Evolutionary conservation across 2,888 invertebrate species (phyloP).

Genomic region (Ethmia dodecea): DNA sequence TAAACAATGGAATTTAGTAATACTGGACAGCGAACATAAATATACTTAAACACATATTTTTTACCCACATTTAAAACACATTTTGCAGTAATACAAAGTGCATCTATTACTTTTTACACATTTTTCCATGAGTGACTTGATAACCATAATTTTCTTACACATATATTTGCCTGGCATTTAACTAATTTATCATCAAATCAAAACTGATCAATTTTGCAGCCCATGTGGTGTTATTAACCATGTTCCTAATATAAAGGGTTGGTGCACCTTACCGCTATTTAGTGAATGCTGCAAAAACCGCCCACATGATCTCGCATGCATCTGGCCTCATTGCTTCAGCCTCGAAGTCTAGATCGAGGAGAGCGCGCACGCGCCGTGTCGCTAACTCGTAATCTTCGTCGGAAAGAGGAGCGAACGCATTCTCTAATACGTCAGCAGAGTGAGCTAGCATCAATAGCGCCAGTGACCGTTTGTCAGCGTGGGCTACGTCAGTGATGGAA

Average conservation of each 20-base stretch:
- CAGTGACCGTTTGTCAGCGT: conserved; percentile 96
- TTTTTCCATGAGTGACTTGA: too few relatives aligned
- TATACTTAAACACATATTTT: too few relatives aligned
- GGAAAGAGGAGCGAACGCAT: conserved; percentile 98
- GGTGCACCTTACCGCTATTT: conserved; percentile 83
- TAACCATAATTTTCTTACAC: too few relatives aligned
- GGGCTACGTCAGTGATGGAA: conserved; percentile 98
- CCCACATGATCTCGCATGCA: conserved; percentile 97
- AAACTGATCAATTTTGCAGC: conserved; percentile 1
- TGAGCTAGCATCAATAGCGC: conserved; percentile 97
- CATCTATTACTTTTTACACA: too few relatives aligned
- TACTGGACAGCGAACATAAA: too few relatives aligned
- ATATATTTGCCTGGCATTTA: not conserved
- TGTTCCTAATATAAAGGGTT: conserved; percentile 25
- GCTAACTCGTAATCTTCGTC: conserved; percentile 99
- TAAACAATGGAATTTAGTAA: too few relatives aligned
- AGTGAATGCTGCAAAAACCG: conserved; percentile 98
- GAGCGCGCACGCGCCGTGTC: conserved; percentile 96
- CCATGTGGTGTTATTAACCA: not conserved
- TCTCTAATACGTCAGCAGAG: conserved; percentile 98
- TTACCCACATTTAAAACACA: too few relatives aligned
- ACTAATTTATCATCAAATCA: not conserved
- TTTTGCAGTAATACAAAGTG: too few relatives aligned
- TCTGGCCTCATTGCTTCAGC: conserved; percentile 94
- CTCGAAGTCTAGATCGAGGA: conserved; percentile 98